Evolutionary conservation across 2,888 invertebrate genomes (phyloP).

Genomic region (Thereva nobilitata): DNA sequence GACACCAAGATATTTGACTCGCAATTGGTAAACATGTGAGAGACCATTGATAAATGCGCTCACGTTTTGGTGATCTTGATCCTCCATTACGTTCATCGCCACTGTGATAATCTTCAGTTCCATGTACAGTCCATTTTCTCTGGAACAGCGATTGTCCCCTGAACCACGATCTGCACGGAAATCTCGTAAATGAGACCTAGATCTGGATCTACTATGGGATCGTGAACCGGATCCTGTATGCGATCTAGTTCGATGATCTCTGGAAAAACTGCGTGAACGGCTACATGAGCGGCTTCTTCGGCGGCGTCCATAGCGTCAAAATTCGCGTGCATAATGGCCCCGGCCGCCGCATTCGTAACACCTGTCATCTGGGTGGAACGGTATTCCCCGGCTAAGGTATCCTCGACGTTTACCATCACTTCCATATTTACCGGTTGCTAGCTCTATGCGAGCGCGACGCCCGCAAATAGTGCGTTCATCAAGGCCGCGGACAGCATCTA

Average conservation of each 20-base stretch:
- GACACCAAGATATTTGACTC: too few species aligned
- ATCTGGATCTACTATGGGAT: conserved; percentile 45
- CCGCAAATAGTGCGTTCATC: conserved; percentile 87
- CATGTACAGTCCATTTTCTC: conserved; percentile 40
- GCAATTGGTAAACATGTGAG: too few species aligned
- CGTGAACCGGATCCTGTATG: conserved; percentile 61
- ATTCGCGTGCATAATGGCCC: conserved; percentile 92
- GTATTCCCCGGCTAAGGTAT: conserved; percentile 56
- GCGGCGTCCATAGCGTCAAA: conserved; percentile 68
- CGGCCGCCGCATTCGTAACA: conserved; percentile 94
- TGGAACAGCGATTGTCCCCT: conserved; percentile 27
- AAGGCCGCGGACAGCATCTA: conserved; percentile 79
- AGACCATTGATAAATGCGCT: too few species aligned
- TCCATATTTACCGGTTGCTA: conserved; percentile 81
- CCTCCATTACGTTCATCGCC: conserved; percentile 29
- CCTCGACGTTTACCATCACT: conserved; percentile 46
- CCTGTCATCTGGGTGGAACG: conserved; percentile 87
- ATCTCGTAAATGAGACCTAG: conserved; percentile 52
- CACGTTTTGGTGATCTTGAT: conserved; percentile 36
- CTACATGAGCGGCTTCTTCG: conserved; percentile 62
- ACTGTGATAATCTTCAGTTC: conserved; percentile 31
- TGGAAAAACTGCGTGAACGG: conserved; percentile 69
- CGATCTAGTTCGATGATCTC: conserved; percentile 57
- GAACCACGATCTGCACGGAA: conserved; percentile 37
- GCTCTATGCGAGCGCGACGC: conserved; percentile 85